Conservation (phyloP, 2,113 vertebrate genomes). For the Carassius gibelio region DNA sequence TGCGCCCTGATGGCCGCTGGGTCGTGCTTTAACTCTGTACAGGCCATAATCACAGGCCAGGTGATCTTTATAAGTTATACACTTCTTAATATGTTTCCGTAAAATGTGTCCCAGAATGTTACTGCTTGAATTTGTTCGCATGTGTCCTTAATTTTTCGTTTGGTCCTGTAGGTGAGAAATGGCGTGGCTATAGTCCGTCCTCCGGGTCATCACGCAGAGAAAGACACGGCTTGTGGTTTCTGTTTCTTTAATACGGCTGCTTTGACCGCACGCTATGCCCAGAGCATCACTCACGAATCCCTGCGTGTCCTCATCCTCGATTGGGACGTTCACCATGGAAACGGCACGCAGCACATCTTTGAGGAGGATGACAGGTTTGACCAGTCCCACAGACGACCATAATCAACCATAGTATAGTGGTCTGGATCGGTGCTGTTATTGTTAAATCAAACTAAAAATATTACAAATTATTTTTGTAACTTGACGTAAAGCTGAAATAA, state of each 20-base stretch:
- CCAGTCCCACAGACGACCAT: background rate
- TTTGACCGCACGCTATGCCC: slow-evolving; percentile 83
- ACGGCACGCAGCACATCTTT: slow-evolving; percentile 91
- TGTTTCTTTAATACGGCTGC: slow-evolving; percentile 89
- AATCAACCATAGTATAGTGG: background rate
- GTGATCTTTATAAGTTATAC: background rate
- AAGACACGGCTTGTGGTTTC: slow-evolving; percentile 82
- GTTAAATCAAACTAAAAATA: background rate
- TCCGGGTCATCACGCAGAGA: slow-evolving; percentile 85
- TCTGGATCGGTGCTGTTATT: background rate
- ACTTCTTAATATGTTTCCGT: background rate
- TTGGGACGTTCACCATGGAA: slow-evolving; percentile 92
- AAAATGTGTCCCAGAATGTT: background rate
- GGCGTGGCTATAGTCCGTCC: slow-evolving; percentile 84
- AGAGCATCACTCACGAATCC: slow-evolving; percentile 69
- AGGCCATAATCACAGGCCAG: slow-evolving; percentile 75
- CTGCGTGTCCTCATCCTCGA: slow-evolving; percentile 85
- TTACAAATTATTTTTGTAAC: too few relatives aligned
- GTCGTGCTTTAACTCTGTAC: slow-evolving; percentile 73
- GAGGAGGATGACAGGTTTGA: slow-evolving; percentile 83
- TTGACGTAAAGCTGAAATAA: too few relatives aligned
- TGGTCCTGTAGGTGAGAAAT: slow-evolving; percentile 77
- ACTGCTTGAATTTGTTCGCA: background rate
- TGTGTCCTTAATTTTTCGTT: background rate
- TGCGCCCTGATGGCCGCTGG: slow-evolving; percentile 81